Percentiles rank a stretch among this genome's conserved stretches.
phyloP scores from a whole-genome alignment of 2,797 vertebrate genomes.

The Lutjanus campechanus region DNA sequence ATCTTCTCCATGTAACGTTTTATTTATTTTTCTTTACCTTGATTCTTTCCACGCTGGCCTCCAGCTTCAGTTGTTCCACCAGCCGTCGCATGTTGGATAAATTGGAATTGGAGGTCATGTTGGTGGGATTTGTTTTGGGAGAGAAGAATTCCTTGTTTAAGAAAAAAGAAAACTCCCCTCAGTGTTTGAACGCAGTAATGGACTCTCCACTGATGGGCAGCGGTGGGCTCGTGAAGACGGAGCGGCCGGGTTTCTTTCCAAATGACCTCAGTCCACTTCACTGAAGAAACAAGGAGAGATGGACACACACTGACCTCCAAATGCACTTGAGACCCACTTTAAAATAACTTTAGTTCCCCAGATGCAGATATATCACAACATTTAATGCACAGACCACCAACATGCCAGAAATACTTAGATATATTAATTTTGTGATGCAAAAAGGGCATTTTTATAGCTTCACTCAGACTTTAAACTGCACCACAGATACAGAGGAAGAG shows the following conservation, averaged over 20 bases:
- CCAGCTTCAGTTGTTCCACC: constrained; percentile 93
- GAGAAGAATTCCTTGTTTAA: constrained; percentile 13
- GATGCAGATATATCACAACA: not conserved
- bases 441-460: not conserved
- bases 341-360: not conserved
- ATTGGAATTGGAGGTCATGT: constrained; percentile 91
- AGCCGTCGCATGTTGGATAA: constrained; percentile 89
- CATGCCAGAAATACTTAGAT: not conserved
- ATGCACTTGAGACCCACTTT: constrained; percentile 1
- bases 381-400: not conserved
- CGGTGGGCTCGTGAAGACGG: constrained; percentile 23
- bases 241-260: constrained; percentile 65
- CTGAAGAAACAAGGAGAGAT: constrained; percentile 31
- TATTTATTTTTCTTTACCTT: constrained; percentile 85
- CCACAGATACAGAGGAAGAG: not conserved
- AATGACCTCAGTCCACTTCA: constrained; percentile 53
- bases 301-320: constrained; percentile 29
- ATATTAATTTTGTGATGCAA: not conserved
- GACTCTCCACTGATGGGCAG: constrained; percentile 60
- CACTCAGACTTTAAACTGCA: not conserved
- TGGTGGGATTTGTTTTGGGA: constrained; percentile 39
- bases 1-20: not conserved
- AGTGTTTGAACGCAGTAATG: constrained; percentile 36
- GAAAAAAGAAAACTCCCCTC: constrained; percentile 10
- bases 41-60: constrained; percentile 93